Evolutionary conservation across 1,140 invertebrate species (phyloP).

Genomic region (Orussus abietinus): DNA sequence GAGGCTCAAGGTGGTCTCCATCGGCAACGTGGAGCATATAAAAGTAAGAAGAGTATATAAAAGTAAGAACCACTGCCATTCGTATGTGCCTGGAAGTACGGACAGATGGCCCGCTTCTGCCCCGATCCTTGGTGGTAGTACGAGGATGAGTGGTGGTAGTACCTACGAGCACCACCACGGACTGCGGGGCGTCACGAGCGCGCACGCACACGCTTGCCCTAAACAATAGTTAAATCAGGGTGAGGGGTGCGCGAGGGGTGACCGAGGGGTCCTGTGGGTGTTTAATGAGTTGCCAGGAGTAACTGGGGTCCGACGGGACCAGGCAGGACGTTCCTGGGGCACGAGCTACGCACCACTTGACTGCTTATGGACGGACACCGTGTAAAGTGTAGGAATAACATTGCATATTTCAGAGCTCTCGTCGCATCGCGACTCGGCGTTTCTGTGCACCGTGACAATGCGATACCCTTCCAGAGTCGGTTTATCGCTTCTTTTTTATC

Average conservation of each 20-base stretch:
- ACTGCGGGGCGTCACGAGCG: slow-evolving; percentile 4
- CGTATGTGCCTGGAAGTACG: slow-evolving; percentile 24
- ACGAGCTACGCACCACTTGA: slow-evolving; percentile 37
- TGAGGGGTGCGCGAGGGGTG: slow-evolving; percentile 25
- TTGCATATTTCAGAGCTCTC: slow-evolving; percentile 27
- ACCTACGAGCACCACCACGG: slow-evolving; percentile 4
- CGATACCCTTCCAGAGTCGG: too few species aligned
- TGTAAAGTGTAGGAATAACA: slow-evolving; percentile 45
- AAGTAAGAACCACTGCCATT: slow-evolving; percentile 43
- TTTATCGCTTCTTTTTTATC: too few species aligned
- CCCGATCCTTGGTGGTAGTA: slow-evolving; percentile 10
- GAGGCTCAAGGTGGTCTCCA: slow-evolving; percentile 32
- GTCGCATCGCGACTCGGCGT: neutral
- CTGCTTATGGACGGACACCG: slow-evolving; percentile 32
- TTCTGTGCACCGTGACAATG: too few species aligned
- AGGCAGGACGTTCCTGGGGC: slow-evolving; percentile 26
- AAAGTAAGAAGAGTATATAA: slow-evolving; percentile 13
- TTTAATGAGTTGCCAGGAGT: slow-evolving; percentile 51
- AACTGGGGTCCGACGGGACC: slow-evolving; percentile 23
- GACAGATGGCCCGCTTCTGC: slow-evolving; percentile 30
- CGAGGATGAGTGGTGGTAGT: slow-evolving; percentile 1
- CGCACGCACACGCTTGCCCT: slow-evolving; percentile 17
- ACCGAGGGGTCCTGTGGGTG: slow-evolving; percentile 44
- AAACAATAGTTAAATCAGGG: slow-evolving; percentile 50
- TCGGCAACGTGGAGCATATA: slow-evolving; percentile 28